Evolutionary conservation across 2,113 vertebrate species (phyloP), one percentile per base, ranked within the genome.

Genomic region (Saimiri boliviensis): DNA sequence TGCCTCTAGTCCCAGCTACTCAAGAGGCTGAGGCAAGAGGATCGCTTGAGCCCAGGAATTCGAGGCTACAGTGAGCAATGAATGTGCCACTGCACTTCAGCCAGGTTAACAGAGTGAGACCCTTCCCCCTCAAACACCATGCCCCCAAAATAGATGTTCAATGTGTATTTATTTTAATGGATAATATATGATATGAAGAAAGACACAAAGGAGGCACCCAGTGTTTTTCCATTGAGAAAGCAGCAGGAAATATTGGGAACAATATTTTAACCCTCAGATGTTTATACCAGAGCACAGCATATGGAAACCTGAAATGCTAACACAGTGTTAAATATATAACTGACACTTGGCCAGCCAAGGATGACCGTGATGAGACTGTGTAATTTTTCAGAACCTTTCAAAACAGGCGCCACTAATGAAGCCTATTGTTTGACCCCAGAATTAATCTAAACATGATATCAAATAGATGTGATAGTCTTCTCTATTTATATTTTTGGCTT

Each of bases 321-420:
- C 32, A 86, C 14, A 79, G 0, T 83, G 25, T 79, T 89, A 58
- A 42, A n/a, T 89, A 4, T 54, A 52, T 63, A 63, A 42, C 14
- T 30, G 25, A 63, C 54, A n/a, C 20, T 70, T 94, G 42, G 4
- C 56, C 94, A 70, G 25, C 60, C 60, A 63, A 6, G 42, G 56
- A 23, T 79, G 66, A 40, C 12, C 16, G 10, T 74, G 37, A 80
- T 2, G 30, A 63, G 70, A 86, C 68, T 73, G n/a, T 60, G 63
- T 88, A 70, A 49, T 70, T 74, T 30, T 45, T 85, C 47, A 84
- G 71, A 77, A 37, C 63, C 35, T 91, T 89, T 94, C n/a, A 95
- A 27, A 91, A 70, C 8, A 92, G 27, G 42, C 6, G 8, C 52
- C 21, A 30, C 60, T 63, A 68, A 42, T 35, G 42, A 45, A 85